Percentiles rank a stretch among this genome's conserved stretches.
These are phyloP conservation scores for Myzus persicae DNA, from an alignment of 1,140 invertebrate species.

Conservation along the genomic window DNA sequence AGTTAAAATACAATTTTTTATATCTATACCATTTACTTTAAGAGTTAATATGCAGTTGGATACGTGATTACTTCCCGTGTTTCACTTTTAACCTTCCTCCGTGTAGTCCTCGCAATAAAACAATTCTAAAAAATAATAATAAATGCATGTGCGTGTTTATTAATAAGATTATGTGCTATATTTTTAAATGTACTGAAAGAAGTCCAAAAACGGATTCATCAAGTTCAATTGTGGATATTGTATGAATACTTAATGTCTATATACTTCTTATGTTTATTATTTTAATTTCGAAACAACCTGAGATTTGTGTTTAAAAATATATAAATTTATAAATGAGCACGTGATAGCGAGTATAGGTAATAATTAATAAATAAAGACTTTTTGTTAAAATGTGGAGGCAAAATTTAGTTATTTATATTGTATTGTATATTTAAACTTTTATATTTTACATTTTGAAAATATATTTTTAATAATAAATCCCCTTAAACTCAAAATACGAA, in stretches of 20 bases:
- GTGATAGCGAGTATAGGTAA: no score
- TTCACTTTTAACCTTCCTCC: constrained; percentile 10
- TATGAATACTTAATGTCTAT: background rate
- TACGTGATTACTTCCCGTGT: background rate
- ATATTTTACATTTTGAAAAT: background rate
- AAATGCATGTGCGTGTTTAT: background rate
- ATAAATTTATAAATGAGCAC: background rate
- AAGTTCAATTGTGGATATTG: background rate
- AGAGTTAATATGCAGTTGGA: background rate
- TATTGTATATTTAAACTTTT: background rate
- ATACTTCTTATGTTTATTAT: background rate
- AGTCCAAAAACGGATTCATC: background rate
- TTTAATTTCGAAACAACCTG: background rate
- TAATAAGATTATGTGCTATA: background rate
- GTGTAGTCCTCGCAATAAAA: background rate
- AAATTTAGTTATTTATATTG: background rate
- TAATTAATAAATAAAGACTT: background rate
- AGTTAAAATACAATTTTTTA: background rate
- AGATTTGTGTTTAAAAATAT: background rate
- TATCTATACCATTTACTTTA: background rate
- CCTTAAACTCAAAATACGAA: background rate
- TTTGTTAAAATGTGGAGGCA: background rate
- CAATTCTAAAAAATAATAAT: background rate
- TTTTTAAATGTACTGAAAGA: background rate
- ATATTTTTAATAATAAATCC: background rate